phyloP scores from a whole-genome alignment of 2,113 vertebrate species.

The Heliornis fulica region DNA sequence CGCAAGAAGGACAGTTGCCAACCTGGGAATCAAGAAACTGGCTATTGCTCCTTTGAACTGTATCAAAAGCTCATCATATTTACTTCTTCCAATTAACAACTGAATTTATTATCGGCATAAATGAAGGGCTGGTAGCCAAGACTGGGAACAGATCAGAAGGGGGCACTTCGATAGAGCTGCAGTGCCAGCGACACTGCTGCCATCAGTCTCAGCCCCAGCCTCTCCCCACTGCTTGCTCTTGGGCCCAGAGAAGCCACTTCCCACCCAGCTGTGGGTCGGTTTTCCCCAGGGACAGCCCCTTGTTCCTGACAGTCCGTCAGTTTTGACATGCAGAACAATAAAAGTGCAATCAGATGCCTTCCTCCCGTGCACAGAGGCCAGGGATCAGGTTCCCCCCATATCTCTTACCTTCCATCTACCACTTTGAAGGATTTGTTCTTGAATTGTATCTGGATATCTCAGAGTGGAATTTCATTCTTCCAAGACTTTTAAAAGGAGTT shows the following conservation, averaged over 20 bases:
- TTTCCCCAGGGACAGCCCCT: background rate
- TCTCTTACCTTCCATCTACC: slow-evolving; percentile 33
- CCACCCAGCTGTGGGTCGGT: background rate
- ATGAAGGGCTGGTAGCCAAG: background rate
- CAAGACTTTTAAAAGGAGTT: slow-evolving; percentile 10
- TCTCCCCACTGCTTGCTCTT: background rate
- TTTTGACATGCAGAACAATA: slow-evolving; percentile 50
- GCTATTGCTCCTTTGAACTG: slow-evolving; percentile 34
- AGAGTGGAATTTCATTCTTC: slow-evolving; percentile 59
- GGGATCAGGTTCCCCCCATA: slow-evolving; percentile 29
- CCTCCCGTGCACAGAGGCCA: background rate
- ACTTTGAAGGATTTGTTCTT: slow-evolving; percentile 47
- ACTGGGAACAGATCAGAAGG: background rate
- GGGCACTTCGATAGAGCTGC: background rate
- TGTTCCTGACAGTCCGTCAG: background rate
- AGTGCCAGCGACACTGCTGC: background rate
- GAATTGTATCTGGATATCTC: slow-evolving; percentile 47
- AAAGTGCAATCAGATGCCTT: slow-evolving; percentile 41
- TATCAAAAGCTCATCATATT: slow-evolving; percentile 42
- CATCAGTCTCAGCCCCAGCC: background rate
- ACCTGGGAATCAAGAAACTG: background rate
- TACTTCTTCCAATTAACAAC: slow-evolving; percentile 18
- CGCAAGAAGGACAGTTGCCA: slow-evolving; percentile 4
- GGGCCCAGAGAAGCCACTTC: background rate
- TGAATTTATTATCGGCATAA: background rate